These are phyloP conservation scores for Phrynocephalus versicolor DNA, from an alignment of 2,113 vertebrate species.

Conservation along the genomic window DNA sequence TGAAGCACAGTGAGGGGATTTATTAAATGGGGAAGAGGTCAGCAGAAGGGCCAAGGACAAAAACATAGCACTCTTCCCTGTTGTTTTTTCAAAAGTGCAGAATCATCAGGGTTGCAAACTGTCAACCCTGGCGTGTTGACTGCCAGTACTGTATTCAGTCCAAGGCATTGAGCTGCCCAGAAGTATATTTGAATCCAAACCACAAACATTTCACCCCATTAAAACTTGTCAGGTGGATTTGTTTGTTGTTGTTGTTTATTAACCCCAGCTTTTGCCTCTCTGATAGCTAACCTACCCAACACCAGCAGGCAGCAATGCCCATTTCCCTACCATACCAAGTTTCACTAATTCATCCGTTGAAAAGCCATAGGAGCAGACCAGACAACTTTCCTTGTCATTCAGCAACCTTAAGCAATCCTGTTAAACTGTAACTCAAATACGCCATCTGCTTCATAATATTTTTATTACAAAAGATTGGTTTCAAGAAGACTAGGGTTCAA, in stretches of 20 bases:
- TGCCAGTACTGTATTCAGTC: not conserved
- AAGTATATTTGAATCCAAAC: not conserved
- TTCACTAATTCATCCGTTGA: not conserved
- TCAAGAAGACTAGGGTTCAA: conserved; percentile 26
- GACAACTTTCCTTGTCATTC: not conserved
- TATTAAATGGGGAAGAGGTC: no score
- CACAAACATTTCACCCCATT: not conserved
- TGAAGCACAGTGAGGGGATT: no score
- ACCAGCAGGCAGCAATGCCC: not conserved
- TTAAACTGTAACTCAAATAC: not conserved
- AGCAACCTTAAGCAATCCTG: not conserved
- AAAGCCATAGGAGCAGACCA: not conserved
- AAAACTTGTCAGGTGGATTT: not conserved
- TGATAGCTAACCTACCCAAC: not conserved
- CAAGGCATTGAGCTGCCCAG: not conserved
- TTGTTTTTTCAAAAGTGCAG: no score
- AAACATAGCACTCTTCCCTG: no score
- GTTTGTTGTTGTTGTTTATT: not conserved
- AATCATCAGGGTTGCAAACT: not conserved
- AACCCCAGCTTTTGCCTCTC: not conserved
- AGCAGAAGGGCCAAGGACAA: no score
- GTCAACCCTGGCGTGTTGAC: not conserved
- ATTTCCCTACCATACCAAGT: not conserved
- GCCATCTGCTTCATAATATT: conserved; percentile 8
- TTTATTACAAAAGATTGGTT: conserved; percentile 30